These are phyloP conservation scores for Sympetrum striolatum DNA, from an alignment of 2,888 invertebrate genomes.

Conservation along the genomic window DNA sequence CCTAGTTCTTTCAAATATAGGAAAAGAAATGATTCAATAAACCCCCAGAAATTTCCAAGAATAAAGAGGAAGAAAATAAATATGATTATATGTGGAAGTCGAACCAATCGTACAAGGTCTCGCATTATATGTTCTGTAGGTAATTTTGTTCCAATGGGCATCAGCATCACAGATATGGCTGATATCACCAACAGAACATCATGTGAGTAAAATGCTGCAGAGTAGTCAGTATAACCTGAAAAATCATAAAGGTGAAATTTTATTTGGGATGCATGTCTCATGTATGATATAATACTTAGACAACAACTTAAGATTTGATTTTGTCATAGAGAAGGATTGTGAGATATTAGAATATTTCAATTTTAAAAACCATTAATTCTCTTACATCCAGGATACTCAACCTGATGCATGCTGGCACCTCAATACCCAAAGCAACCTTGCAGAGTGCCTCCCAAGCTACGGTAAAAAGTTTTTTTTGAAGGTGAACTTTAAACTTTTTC, in stretches of 20 bases:
- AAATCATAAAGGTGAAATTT: neutral
- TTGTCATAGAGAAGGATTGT: too few relatives aligned
- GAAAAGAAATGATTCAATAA: conserved; percentile 87
- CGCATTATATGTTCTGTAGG: conserved; percentile 80
- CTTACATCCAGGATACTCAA: too few relatives aligned
- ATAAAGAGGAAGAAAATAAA: conserved; percentile 83
- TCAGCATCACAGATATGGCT: conserved; percentile 75
- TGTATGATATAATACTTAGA: too few relatives aligned
- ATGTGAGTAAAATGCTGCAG: conserved; percentile 86
- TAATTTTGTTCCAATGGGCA: conserved; percentile 79
- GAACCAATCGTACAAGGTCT: conserved; percentile 76
- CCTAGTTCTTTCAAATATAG: conserved; percentile 84
- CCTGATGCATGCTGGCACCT: too few relatives aligned
- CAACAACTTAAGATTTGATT: too few relatives aligned
- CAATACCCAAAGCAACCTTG: too few relatives aligned
- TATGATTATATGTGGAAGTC: conserved; percentile 78
- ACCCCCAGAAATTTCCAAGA: conserved; percentile 87
- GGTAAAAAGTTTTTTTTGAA: too few relatives aligned
- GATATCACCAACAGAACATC: conserved; percentile 76
- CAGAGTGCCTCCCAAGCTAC: too few relatives aligned
- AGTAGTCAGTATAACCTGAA: conserved; percentile 81
- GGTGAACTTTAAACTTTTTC: too few relatives aligned
- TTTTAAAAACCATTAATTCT: too few relatives aligned
- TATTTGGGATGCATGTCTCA: too few relatives aligned
- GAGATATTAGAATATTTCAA: too few relatives aligned